Evolutionary conservation across 1,140 invertebrate genomes (phyloP), one percentile per base, ranked within the genome.

Genomic region (Tetragnatha versicolor): DNA sequence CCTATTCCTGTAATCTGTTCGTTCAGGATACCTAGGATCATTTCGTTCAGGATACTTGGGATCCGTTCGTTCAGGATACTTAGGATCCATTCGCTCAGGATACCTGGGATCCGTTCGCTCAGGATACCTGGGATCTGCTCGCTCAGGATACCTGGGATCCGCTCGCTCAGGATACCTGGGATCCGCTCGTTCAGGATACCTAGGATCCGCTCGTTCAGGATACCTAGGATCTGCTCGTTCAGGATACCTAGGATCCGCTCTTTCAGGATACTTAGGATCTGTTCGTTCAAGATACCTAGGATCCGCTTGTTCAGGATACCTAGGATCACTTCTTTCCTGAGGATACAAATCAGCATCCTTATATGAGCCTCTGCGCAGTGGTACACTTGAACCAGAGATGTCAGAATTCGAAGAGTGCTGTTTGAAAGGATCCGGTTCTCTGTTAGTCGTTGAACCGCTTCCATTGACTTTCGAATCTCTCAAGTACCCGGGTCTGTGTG

Each of bases 391-490:
- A 17, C 42, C 61, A 25, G 61, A 27, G 29, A 33, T 33, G 39
- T 53, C 31, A 27, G 49, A 9, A 75, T 61, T 49, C 14, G 55
- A n/a, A 0, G 31, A 6, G 7, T n/a, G n/a, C n/a, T 63, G 58
- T n/a, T 39, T 22, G 5, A 31, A 2, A 17, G 27, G 29, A 10
- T 47, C 42, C 25, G 55, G 27, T 37, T 49, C 22, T 37, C 6
- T 63, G 35, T 12, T 14, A 31, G 29, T 39, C 6, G 5, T 55
- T 14, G 7, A 9, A 35, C 5, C 37, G 20, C 49, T 73, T 5
- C 69, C 53, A 60, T 60, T 73, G 35, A 75, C 63, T 63, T 49
- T 75, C 14, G 72, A 63, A 61, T 75, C 72, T 51, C 63, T 75
- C 27, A 75, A 49, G 29, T 45, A 49, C 7, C 61, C n/a, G 45